A percentile compares a stretch with the other conserved stretches of the same genome.
phyloP scores from a whole-genome alignment of 2,113 vertebrate genomes.

The Gorsachius goisagi region DNA sequence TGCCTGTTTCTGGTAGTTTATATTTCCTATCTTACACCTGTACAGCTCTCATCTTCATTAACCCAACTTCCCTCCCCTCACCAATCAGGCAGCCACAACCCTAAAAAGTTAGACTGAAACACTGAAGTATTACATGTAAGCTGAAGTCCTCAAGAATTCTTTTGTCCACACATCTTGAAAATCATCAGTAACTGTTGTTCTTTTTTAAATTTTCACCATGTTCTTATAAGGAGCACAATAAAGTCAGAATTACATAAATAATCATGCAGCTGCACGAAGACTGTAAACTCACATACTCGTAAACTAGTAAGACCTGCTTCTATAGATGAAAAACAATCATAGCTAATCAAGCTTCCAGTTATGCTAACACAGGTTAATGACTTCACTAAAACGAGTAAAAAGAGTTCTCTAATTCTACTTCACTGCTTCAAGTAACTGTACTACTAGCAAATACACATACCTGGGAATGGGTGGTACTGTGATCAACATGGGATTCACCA shows the following conservation, averaged over 20 bases:
- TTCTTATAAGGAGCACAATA: not conserved
- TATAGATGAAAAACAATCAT: not conserved
- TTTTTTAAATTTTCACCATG: not conserved
- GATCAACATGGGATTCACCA: conserved; percentile 94
- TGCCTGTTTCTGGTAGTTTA: not conserved
- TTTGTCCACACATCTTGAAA: not conserved
- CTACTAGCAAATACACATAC: conserved; percentile 66
- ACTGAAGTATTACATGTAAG: not conserved
- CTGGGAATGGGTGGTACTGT: conserved; percentile 98
- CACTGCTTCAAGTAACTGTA: not conserved
- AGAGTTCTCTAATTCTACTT: not conserved
- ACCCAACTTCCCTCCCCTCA: not conserved
- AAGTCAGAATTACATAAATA: not conserved
- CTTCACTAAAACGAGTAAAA: not conserved
- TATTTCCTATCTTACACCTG: not conserved
- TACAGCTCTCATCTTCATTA: not conserved
- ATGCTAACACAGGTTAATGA: not conserved
- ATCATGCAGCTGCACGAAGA: not conserved
- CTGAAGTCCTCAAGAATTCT: not conserved
- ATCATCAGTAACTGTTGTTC: not conserved
- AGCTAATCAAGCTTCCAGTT: not conserved
- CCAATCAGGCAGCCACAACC: not conserved
- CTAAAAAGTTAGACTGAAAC: not conserved
- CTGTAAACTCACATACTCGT: not conserved
- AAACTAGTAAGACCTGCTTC: not conserved